Evolutionary conservation across 2,888 invertebrate genomes (phyloP).

Genomic region (Osmoderma eremita): DNA sequence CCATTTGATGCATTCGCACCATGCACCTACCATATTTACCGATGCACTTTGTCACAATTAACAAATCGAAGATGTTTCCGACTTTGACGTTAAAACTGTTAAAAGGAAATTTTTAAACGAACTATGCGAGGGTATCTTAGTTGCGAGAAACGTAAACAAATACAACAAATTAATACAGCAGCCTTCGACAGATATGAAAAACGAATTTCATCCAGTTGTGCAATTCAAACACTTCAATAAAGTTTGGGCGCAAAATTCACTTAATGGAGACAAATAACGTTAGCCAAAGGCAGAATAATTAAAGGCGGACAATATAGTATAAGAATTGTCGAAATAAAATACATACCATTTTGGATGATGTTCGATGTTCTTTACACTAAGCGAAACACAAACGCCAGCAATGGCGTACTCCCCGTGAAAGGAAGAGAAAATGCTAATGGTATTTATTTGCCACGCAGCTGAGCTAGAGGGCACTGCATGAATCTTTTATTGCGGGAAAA

Average conservation of each 20-base stretch:
- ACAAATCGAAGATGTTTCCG: no score
- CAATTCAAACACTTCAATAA: slow-evolving; percentile 52
- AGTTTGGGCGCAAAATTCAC: slow-evolving; percentile 8
- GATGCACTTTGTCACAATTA: background rate
- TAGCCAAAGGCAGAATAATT: slow-evolving; percentile 1
- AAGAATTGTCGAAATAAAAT: slow-evolving; percentile 46
- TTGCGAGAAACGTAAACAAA: slow-evolving; percentile 38
- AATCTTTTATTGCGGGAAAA: background rate
- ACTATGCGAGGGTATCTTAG: no score
- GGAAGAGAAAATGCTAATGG: slow-evolving; percentile 60
- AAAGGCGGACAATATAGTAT: slow-evolving; percentile 13
- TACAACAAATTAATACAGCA: slow-evolving; percentile 9
- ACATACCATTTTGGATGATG: slow-evolving; percentile 87
- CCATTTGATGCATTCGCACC: background rate
- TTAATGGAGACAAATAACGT: slow-evolving; percentile 34
- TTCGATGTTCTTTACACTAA: slow-evolving; percentile 68
- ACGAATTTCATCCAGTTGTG: slow-evolving; percentile 61
- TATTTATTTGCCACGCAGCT: slow-evolving; percentile 50
- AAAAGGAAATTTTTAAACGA: no score
- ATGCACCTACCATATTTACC: slow-evolving; percentile 40
- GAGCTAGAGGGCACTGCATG: slow-evolving; percentile 41
- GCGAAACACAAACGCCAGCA: slow-evolving; percentile 84
- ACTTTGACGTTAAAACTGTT: slow-evolving; percentile 4
- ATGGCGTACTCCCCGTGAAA: slow-evolving; percentile 90
- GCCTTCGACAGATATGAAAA: background rate